phyloP scores from a whole-genome alignment of 2,888 invertebrate species.

The Periphyllus acericola region DNA sequence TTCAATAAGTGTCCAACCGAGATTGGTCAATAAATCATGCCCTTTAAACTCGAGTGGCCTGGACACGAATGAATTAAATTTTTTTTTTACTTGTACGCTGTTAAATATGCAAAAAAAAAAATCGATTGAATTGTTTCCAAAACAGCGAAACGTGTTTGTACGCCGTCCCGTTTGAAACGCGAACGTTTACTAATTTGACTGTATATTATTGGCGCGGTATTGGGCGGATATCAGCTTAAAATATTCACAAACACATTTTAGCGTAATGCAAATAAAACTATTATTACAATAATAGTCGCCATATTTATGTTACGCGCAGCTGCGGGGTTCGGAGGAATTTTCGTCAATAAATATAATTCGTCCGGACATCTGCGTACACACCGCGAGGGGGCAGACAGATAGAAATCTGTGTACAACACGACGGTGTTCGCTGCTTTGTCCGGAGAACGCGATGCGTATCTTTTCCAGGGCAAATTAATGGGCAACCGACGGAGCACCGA shows the following conservation, averaged over 20 bases:
- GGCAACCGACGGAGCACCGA: neutral
- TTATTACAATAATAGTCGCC: neutral
- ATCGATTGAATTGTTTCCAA: constrained; percentile 37
- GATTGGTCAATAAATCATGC: neutral
- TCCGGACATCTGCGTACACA: neutral
- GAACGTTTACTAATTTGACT: neutral
- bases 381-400: neutral
- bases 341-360: neutral
- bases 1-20: neutral
- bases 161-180: neutral
- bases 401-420: neutral
- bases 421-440: neutral
- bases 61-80: neutral
- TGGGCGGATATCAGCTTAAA: neutral
- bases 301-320: neutral
- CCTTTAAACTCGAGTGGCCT: neutral
- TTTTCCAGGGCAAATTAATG: constrained; percentile 11
- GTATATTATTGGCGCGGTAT: neutral
- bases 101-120: neutral
- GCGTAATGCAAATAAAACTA: neutral
- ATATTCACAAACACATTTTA: neutral
- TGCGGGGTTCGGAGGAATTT: neutral
- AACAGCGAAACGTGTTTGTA: constrained; percentile 21
- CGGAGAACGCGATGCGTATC: constrained; percentile 6
- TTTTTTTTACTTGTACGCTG: neutral